Percentiles rank a stretch among this genome's conserved stretches.
Evolutionary conservation across 2,113 vertebrate genomes (phyloP).

Genomic region (Rhinoptilus africanus): DNA sequence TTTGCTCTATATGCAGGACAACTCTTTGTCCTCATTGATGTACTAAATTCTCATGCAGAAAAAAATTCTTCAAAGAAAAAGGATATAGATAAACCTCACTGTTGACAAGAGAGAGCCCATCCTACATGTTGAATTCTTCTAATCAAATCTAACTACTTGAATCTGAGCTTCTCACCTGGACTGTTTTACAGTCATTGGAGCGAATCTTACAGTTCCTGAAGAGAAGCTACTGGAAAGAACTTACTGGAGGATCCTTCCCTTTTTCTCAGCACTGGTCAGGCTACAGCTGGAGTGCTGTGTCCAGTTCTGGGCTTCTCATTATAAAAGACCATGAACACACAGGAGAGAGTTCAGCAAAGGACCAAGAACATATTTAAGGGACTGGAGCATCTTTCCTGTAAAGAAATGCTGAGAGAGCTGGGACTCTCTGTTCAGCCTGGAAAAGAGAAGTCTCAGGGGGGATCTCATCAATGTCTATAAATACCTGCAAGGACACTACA

Average conservation of each 20-base stretch:
- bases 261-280: not conserved
- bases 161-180: not conserved
- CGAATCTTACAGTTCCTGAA: not conserved
- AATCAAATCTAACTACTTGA: not conserved
- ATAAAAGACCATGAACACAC: not conserved
- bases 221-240: not conserved
- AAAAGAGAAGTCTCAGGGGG: not conserved
- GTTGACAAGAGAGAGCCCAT: not conserved
- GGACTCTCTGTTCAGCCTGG: not conserved
- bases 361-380: not conserved
- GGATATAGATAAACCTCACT: not conserved
- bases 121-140: not conserved
- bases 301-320: not conserved
- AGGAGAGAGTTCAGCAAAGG: not conserved
- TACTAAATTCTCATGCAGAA: not conserved
- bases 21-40: not conserved
- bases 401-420: not conserved
- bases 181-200: not conserved
- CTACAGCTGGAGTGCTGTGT: not conserved
- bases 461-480: not conserved
- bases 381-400: not conserved
- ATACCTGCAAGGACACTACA: rapidly evolving
- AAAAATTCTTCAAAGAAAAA: not conserved
- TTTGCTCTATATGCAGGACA: not conserved
- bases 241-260: not conserved